Percentiles rank a stretch among this genome's conserved stretches.
Evolutionary conservation across 1,140 invertebrate genomes (phyloP).

Genomic region (Fopius arisanus): DNA sequence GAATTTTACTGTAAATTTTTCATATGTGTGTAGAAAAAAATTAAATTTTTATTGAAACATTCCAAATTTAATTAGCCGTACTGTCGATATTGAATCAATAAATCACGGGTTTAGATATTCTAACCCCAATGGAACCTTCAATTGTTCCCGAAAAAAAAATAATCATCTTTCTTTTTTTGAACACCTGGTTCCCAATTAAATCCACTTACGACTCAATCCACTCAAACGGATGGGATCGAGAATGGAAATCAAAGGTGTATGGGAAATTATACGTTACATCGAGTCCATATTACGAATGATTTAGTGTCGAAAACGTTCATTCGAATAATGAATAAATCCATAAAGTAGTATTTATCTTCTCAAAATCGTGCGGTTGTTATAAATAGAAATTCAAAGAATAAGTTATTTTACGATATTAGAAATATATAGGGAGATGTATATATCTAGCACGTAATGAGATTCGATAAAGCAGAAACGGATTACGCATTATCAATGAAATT

Average conservation of each 20-base stretch:
- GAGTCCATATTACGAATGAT: not conserved
- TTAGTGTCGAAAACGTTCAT: not conserved
- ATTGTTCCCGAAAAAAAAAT: not conserved
- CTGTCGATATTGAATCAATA: not conserved
- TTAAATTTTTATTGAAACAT: too few species aligned
- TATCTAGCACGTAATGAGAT: not conserved
- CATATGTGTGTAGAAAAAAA: too few species aligned
- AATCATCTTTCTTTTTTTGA: constrained; percentile 20
- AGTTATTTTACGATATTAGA: not conserved
- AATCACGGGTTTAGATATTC: not conserved
- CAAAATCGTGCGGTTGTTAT: not conserved
- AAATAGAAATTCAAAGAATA: not conserved
- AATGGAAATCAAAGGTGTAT: constrained; percentile 5
- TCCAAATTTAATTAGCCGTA: not conserved
- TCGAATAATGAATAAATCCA: not conserved
- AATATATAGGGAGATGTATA: not conserved
- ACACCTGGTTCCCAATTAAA: constrained; percentile 14
- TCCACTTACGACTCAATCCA: constrained; percentile 10
- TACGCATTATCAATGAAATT: not conserved
- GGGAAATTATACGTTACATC: not conserved
- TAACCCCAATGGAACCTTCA: not conserved
- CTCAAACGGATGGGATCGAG: not conserved
- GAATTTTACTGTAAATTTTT: too few species aligned
- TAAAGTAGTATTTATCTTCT: not conserved
- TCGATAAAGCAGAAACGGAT: not conserved